A percentile compares a stretch with the other conserved stretches of the same genome.
These are phyloP conservation scores for Heteractis magnifica DNA, from an alignment of 92 coral and sea anemone species.

Conservation along the genomic window DNA sequence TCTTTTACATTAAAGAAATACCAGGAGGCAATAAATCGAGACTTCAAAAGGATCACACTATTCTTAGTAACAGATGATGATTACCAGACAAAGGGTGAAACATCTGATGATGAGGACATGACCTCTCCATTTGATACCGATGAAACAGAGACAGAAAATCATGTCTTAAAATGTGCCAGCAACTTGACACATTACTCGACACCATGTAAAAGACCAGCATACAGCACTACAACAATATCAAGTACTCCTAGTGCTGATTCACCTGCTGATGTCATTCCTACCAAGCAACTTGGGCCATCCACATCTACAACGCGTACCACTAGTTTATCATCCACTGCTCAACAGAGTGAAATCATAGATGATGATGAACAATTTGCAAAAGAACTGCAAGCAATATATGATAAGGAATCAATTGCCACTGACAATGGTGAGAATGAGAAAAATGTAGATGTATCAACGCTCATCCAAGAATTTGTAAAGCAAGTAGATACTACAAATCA, in stretches of 20 bases:
- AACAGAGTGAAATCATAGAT: neutral
- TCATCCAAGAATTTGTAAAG: neutral
- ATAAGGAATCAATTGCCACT: slow-evolving; percentile 12
- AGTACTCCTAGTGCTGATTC: neutral
- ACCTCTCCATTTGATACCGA: neutral
- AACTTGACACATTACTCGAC: neutral
- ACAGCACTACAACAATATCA: too few species aligned
- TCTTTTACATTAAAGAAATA: slow-evolving; percentile 38
- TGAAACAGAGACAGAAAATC: neutral
- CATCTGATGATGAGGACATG: slow-evolving; percentile 6
- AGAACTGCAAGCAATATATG: slow-evolving; percentile 23
- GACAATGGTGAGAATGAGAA: neutral
- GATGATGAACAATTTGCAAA: slow-evolving; percentile 20
- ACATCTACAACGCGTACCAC: neutral
- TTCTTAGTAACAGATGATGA: slow-evolving; percentile 44
- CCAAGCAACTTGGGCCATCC: neutral
- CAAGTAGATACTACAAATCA: slow-evolving; percentile 1
- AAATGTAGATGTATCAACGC: neutral
- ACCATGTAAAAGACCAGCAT: too few species aligned
- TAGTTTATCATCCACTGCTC: neutral
- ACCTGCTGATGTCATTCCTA: neutral
- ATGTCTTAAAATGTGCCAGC: slow-evolving; percentile 8
- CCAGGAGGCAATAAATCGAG: slow-evolving; percentile 47
- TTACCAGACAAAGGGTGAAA: slow-evolving; percentile 28
- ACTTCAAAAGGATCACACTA: slow-evolving; percentile 58